phyloP scores from a whole-genome alignment of 1,140 invertebrate species.

The Aphis craccivora region DNA sequence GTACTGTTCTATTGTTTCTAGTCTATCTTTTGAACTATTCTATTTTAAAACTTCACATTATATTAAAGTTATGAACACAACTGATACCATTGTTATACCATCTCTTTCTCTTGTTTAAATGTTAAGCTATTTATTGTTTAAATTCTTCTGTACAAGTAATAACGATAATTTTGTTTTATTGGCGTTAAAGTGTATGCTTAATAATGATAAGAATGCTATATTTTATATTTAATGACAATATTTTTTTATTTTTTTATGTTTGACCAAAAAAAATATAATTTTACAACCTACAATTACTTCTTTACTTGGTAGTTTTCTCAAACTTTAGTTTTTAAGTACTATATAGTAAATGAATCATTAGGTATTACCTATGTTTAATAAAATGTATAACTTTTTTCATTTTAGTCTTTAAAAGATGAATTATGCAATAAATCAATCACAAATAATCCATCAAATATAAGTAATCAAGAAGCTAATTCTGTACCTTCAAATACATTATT shows the following conservation, averaged over 20 bases:
- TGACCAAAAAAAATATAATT: too few relatives aligned
- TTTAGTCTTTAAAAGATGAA: conserved; percentile 53
- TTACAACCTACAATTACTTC: too few relatives aligned
- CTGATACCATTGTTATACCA: too few relatives aligned
- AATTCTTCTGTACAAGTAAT: background rate
- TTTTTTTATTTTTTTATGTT: too few relatives aligned
- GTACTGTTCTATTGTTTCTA: too few relatives aligned
- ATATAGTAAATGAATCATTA: background rate
- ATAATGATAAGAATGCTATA: too few relatives aligned
- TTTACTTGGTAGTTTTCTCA: background rate
- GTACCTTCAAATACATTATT: conserved; percentile 24
- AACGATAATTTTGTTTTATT: background rate
- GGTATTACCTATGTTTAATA: background rate
- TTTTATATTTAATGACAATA: too few relatives aligned
- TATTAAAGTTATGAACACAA: background rate
- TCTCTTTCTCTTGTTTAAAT: background rate
- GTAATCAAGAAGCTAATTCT: background rate
- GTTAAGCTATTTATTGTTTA: background rate
- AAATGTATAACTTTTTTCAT: background rate
- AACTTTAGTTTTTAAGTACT: background rate
- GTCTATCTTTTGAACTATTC: too few relatives aligned
- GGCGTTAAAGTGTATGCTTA: too few relatives aligned
- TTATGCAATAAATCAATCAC: conserved; percentile 38
- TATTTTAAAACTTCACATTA: background rate
- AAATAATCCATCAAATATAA: conserved; percentile 18